Evolutionary conservation across 2,888 invertebrate species (phyloP).

Genomic region (Tipula helvola): DNA sequence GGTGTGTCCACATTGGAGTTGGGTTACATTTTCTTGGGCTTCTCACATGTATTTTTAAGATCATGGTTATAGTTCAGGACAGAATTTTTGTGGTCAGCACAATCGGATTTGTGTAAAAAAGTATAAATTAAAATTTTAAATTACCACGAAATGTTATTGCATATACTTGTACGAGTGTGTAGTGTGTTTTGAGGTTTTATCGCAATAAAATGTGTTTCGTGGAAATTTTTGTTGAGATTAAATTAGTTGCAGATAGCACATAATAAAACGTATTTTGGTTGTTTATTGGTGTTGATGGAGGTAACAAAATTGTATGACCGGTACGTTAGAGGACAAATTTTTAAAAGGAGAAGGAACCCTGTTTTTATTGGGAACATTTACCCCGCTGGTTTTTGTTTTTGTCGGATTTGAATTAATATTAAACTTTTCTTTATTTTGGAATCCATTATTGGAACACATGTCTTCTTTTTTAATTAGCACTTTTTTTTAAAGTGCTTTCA

Average conservation of each 20-base stretch:
- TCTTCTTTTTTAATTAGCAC: too few species aligned
- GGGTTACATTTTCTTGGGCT: not conserved
- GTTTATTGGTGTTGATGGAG: not conserved
- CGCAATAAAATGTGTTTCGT: not conserved
- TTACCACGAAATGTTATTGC: not conserved
- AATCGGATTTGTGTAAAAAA: not conserved
- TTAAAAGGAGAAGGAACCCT: too few species aligned
- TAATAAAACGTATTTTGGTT: not conserved
- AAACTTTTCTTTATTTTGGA: too few species aligned
- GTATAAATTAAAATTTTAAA: not conserved
- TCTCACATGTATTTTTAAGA: not conserved
- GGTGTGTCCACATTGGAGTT: not conserved
- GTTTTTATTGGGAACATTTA: too few species aligned
- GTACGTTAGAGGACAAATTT: too few species aligned
- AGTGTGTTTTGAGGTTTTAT: not conserved
- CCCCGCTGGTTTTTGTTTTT: too few species aligned
- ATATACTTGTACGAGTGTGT: too few species aligned
- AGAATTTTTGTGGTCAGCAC: not conserved
- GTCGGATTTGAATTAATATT: too few species aligned
- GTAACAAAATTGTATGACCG: too few species aligned
- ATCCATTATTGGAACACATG: too few species aligned
- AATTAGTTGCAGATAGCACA: not conserved
- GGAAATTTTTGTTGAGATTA: not conserved
- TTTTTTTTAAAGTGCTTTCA: too few species aligned
- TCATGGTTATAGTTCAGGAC: not conserved